Base-by-base conservation (phyloP, 2,797 vertebrate species). In the Myoxocephalus aenaeus region DNA sequence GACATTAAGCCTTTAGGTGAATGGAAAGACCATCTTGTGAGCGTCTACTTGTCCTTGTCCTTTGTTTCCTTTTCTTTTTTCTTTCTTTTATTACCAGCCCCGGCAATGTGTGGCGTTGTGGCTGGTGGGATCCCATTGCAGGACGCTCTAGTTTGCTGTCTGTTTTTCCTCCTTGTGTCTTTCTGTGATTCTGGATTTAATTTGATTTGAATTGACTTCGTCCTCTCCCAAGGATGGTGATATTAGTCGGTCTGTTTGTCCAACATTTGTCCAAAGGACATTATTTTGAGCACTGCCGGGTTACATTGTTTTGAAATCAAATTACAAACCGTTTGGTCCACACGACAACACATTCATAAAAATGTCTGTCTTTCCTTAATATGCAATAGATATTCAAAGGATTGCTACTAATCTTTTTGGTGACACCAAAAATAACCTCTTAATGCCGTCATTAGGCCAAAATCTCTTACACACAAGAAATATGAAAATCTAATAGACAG, bases 1-100 rank as follows among this genome's bases (percentile, higher is more conserved):
- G 58, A 71, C 61, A 75, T 84, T 74, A 77, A 69, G 61, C 68
- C 71, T 73, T 48, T 44, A 73, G 69, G 34, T 71, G 65, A 83
- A 65, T 32, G 10, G 14, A 68, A 51, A 67, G 13, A 56, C 46
- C 48, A 44, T 72, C 69, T 71, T 75, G 59, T 48, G 42, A 7
- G 69, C 15, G 42, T 73, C 32, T 72, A 20, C 7, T 75, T 69
- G 71, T 38, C 32, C 44, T 58, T 50, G 12, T 13, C 59, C 72
- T 64, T 70, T 38, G 22, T 77, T 73, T 65, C 2, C 65, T 70
- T 62, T 22, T 14, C 48, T 29, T 56, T 36, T 1, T 62, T 51
- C 44, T 36, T 63, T 67, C 8, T 36, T 66, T 67, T 64, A 14
- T 63, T 18, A 32, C 54, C 25, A 29, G 25, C 25, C 14, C 0